Evolutionary conservation across 2,797 vertebrate species (phyloP).

Genomic region (Anguilla marmorata): DNA sequence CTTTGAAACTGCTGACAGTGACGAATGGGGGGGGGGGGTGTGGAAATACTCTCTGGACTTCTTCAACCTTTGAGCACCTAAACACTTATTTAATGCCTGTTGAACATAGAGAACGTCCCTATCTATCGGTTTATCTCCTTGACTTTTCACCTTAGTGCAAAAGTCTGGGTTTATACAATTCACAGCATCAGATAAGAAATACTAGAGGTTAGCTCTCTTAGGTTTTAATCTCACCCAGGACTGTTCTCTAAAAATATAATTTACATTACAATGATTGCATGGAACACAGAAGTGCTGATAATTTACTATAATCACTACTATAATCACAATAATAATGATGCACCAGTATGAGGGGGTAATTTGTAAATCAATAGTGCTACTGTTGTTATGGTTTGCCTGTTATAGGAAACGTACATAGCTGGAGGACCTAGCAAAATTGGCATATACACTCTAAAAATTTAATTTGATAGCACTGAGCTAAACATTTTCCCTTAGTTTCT

Average conservation of each 20-base stretch:
- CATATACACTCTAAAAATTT: background rate
- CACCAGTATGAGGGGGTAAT: background rate
- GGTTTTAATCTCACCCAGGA: slow-evolving; percentile 23
- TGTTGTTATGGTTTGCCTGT: background rate
- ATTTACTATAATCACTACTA: background rate
- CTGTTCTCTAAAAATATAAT: background rate
- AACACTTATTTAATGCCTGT: slow-evolving; percentile 40
- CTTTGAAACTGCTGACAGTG: slow-evolving; percentile 27
- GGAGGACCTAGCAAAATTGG: background rate
- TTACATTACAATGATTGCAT: background rate
- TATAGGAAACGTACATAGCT: background rate
- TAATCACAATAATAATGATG: background rate
- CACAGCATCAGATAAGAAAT: background rate
- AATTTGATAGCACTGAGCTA: background rate
- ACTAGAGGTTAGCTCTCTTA: background rate
- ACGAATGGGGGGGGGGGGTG: background rate
- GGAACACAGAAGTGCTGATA: background rate
- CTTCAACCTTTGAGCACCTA: slow-evolving; percentile 59
- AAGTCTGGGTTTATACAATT: slow-evolving; percentile 33
- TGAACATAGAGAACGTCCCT: background rate
- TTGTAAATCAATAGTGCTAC: background rate
- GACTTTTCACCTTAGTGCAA: slow-evolving; percentile 46
- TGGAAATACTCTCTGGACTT: slow-evolving; percentile 27
- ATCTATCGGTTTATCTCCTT: slow-evolving; percentile 35
- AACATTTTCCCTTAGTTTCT: background rate